A percentile compares a stretch with the other conserved stretches of the same genome.
phyloP scores from a whole-genome alignment of 1,140 invertebrate species.

The Pogonomyrmex californicus region DNA sequence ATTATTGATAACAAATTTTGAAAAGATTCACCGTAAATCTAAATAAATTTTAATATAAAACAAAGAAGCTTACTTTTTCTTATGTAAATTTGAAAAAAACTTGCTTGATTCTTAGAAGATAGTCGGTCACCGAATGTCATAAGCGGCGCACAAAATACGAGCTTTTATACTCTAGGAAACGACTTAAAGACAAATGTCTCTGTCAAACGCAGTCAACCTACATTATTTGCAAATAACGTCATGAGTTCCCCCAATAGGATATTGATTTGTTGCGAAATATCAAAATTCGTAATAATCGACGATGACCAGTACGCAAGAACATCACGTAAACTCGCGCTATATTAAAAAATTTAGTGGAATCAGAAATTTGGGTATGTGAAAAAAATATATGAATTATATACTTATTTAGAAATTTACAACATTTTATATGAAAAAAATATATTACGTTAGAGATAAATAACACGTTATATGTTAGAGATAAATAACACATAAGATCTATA shows the following conservation, averaged over 20 bases:
- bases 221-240: slow-evolving; percentile 65
- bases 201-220: slow-evolving; percentile 76
- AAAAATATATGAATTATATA: neutral
- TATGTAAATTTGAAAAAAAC: neutral
- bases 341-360: slow-evolving; percentile 13
- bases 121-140: slow-evolving; percentile 68
- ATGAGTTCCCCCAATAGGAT: slow-evolving; percentile 36
- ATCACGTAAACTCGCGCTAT: neutral
- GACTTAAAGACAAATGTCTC: slow-evolving; percentile 75
- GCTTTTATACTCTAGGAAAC: slow-evolving; percentile 82
- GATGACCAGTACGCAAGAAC: neutral
- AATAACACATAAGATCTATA: neutral
- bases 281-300: slow-evolving; percentile 46
- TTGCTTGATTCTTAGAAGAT: slow-evolving; percentile 45
- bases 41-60: neutral
- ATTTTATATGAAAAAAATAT: neutral
- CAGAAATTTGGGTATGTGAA: neutral
- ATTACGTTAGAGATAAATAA: neutral
- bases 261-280: slow-evolving; percentile 59
- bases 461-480: neutral
- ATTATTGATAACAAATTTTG: neutral
- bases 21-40: neutral
- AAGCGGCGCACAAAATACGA: slow-evolving; percentile 59
- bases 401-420: neutral
- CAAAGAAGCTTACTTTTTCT: slow-evolving; percentile 51